Evolutionary conservation across 2,113 vertebrate species (phyloP).

Genomic region (Picathartes gymnocephalus): DNA sequence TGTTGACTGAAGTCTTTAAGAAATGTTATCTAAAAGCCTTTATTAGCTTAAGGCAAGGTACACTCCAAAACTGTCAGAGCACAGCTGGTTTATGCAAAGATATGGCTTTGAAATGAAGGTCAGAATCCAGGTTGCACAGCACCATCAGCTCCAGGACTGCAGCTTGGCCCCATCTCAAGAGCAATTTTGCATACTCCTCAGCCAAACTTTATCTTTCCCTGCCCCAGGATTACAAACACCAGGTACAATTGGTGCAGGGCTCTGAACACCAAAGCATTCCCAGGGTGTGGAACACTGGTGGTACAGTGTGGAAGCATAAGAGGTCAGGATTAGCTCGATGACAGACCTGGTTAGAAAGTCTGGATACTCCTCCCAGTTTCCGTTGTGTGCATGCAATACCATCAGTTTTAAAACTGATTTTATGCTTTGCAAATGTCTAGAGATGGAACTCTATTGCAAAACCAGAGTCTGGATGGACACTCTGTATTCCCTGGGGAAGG

Average conservation of each 20-base stretch:
- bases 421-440: not conserved
- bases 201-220: not conserved
- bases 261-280: not conserved
- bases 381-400: not conserved
- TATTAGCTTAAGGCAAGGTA: conserved; percentile 50
- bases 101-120: conserved; percentile 38
- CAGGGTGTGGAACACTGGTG: not conserved
- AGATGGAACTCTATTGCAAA: not conserved
- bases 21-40: conserved; percentile 45
- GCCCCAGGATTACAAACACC: not conserved
- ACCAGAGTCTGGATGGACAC: not conserved
- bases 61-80: conserved; percentile 29
- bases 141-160: not conserved
- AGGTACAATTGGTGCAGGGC: conserved; percentile 6
- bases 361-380: not conserved
- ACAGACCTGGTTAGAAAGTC: not conserved
- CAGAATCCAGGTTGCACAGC: not conserved
- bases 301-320: not conserved
- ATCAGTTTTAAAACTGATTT: not conserved
- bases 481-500: not conserved
- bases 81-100: not conserved
- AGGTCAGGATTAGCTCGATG: not conserved
- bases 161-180: not conserved
- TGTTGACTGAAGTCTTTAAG: conserved; percentile 49
- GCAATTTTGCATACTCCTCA: not conserved